A percentile compares a stretch with the other conserved stretches of the same genome.
These are phyloP conservation scores for Bolinopsis microptera DNA, from an alignment of 37 sponge, comb jelly and placozoan genomes.

Conservation along the genomic window DNA sequence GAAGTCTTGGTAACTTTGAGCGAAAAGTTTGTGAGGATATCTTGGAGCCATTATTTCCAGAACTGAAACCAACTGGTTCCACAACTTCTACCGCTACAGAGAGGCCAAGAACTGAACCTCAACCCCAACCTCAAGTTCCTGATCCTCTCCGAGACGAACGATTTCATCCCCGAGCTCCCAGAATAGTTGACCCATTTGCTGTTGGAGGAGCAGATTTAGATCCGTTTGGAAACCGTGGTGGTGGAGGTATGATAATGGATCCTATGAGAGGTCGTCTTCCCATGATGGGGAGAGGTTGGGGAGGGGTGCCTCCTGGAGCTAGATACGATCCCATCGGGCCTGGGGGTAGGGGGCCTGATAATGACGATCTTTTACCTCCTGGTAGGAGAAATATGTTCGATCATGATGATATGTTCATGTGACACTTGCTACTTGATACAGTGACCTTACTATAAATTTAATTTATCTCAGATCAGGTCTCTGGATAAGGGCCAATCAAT, in stretches of 20 bases:
- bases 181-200: constrained; percentile 9
- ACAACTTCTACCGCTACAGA: neutral
- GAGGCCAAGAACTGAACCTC: neutral
- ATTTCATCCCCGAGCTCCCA: neutral
- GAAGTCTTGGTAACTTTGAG: neutral
- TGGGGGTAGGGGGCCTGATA: constrained; percentile 37
- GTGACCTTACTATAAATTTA: too few species aligned
- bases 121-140: neutral
- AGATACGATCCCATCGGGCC: constrained; percentile 55
- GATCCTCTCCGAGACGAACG: constrained; percentile 27
- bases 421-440: neutral
- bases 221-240: constrained; percentile 11
- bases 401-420: constrained; percentile 65
- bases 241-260: constrained; percentile 57
- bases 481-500: too few species aligned
- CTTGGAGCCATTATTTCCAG: neutral
- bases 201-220: constrained; percentile 48
- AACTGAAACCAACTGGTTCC: neutral
- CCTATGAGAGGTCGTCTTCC: neutral
- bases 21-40: neutral
- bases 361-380: constrained; percentile 25
- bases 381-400: constrained; percentile 44
- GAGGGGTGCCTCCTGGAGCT: constrained; percentile 17
- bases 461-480: too few species aligned
- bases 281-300: constrained; percentile 21